phyloP scores from a whole-genome alignment of 2,797 vertebrate species.

The Enteromius anoplus region DNA sequence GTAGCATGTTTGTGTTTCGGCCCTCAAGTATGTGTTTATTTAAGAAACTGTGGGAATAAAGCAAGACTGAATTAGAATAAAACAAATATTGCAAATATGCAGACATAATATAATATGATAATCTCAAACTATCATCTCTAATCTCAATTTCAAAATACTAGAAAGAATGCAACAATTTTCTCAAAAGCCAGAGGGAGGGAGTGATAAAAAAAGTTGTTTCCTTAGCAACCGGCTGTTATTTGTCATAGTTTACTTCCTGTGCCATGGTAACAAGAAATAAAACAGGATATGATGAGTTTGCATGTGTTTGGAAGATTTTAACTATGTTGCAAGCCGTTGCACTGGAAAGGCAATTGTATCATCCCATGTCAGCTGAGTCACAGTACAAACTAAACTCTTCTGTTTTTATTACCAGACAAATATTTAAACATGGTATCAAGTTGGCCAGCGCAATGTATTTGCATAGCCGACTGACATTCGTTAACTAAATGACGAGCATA shows the following conservation, averaged over 20 bases:
- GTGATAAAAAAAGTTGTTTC: slow-evolving; percentile 63
- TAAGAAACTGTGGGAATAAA: neutral
- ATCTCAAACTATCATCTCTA: slow-evolving; percentile 57
- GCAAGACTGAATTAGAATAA: slow-evolving; percentile 3
- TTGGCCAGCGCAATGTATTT: slow-evolving; percentile 10
- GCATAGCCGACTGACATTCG: neutral
- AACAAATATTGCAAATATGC: neutral
- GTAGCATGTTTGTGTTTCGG: neutral
- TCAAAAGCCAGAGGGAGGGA: slow-evolving; percentile 60
- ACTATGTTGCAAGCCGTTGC: slow-evolving; percentile 48
- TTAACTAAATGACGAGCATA: neutral
- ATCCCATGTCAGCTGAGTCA: slow-evolving; percentile 18
- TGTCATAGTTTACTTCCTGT: slow-evolving; percentile 65
- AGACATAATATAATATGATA: slow-evolving; percentile 37
- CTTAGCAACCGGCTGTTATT: slow-evolving; percentile 74
- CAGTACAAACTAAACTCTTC: neutral
- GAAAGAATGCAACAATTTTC: slow-evolving; percentile 54
- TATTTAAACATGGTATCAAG: slow-evolving; percentile 22
- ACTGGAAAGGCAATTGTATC: neutral
- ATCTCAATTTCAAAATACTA: slow-evolving; percentile 47
- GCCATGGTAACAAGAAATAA: slow-evolving; percentile 72
- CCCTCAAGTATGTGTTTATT: slow-evolving; percentile 14
- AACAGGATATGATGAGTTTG: slow-evolving; percentile 73
- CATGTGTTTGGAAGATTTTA: slow-evolving; percentile 50
- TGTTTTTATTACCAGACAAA: slow-evolving; percentile 10